Conservation (phyloP, 2,797 vertebrate species). For the Emydoidea blandingii region DNA sequence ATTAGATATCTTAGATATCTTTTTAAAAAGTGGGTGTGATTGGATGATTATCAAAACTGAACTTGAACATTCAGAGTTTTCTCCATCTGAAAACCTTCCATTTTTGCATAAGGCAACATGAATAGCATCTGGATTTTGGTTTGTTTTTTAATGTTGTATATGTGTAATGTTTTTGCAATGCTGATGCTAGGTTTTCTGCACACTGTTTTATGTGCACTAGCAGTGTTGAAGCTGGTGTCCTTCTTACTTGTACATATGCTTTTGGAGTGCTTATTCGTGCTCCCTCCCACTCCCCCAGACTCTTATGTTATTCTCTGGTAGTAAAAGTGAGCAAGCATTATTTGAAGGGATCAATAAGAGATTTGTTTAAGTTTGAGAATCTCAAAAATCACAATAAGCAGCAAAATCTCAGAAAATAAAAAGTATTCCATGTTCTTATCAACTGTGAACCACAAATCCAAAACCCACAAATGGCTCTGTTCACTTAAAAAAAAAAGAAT, state of each 20-base stretch:
- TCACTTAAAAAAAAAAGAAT: background rate
- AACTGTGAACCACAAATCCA: background rate
- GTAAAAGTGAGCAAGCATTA: background rate
- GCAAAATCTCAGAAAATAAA: background rate
- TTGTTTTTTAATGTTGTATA: conserved; percentile 15
- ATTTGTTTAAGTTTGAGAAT: background rate
- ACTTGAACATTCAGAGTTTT: background rate
- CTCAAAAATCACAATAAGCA: background rate
- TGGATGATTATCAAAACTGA: background rate
- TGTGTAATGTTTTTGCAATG: background rate
- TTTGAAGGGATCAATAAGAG: background rate
- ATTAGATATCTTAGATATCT: background rate
- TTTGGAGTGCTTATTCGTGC: background rate
- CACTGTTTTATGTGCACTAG: conserved; percentile 38
- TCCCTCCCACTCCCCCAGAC: background rate
- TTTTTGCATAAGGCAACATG: background rate
- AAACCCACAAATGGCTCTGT: background rate
- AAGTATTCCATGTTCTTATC: background rate
- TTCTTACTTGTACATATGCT: conserved; percentile 34
- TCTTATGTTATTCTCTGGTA: background rate
- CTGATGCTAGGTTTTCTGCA: conserved; percentile 25
- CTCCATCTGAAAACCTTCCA: background rate
- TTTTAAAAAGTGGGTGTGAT: background rate
- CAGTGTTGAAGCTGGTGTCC: conserved; percentile 55
- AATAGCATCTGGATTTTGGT: conserved; percentile 5